Evolutionary conservation across 2,113 vertebrate species (phyloP).

Genomic region (Cranoglanis bouderius): DNA sequence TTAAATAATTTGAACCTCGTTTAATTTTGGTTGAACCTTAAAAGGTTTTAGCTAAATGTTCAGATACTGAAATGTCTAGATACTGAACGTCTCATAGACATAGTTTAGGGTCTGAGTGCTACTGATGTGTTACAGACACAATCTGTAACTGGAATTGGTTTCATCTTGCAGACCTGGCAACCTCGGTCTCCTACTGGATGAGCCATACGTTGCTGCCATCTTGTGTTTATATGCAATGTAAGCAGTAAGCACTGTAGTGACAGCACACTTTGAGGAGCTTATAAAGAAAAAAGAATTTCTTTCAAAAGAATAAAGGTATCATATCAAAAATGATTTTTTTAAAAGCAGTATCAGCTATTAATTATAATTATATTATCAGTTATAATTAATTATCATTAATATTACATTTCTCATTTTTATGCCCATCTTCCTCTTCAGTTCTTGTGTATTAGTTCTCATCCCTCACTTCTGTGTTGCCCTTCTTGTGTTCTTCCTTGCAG

Average conservation of each 20-base stretch:
- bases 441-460: background rate
- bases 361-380: too few relatives aligned
- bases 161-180: background rate
- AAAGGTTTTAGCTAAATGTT: background rate
- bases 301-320: background rate
- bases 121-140: background rate
- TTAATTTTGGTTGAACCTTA: too few relatives aligned
- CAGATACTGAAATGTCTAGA: background rate
- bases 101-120: background rate
- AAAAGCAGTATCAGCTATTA: too few relatives aligned
- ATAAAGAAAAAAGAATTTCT: background rate
- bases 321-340: background rate
- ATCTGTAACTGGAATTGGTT: background rate
- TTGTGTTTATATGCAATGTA: background rate
- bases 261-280: background rate
- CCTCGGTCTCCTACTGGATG: background rate
- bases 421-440: background rate
- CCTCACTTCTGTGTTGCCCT: background rate
- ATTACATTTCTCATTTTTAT: background rate
- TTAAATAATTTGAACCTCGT: background rate
- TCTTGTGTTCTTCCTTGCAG: background rate
- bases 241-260: background rate
- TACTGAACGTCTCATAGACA: background rate
- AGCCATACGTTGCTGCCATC: conserved; percentile 21
- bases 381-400: background rate